A percentile compares a stretch with the other conserved stretches of the same genome.
Evolutionary conservation across 2,113 vertebrate species (phyloP).

Genomic region (Trichechus manatus): DNA sequence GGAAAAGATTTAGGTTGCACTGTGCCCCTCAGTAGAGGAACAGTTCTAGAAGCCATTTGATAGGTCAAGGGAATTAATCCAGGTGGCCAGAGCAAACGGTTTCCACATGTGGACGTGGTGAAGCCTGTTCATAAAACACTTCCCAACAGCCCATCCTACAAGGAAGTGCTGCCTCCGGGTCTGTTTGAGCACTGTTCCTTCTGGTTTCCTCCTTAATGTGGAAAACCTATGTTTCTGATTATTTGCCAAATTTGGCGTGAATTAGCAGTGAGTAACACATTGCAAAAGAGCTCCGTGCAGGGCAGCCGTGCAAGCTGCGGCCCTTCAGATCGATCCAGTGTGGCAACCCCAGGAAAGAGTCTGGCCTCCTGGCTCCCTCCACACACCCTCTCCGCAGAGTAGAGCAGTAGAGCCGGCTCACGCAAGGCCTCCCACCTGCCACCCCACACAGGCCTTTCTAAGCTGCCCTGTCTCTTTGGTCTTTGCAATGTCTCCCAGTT

Average conservation of each 20-base stretch:
- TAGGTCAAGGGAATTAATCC: neutral
- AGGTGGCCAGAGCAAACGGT: neutral
- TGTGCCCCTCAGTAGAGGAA: neutral
- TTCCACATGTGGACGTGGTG: neutral
- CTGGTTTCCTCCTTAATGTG: constrained; percentile 61
- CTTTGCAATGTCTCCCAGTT: constrained; percentile 56
- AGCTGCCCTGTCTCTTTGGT: neutral
- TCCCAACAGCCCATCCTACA: constrained; percentile 7
- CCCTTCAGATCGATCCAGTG: constrained; percentile 27
- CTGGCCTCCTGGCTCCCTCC: neutral
- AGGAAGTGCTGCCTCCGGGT: constrained; percentile 8
- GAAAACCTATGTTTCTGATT: constrained; percentile 79
- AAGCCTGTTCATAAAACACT: constrained; percentile 40
- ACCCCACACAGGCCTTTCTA: neutral
- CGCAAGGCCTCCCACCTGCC: neutral
- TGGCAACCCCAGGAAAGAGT: neutral
- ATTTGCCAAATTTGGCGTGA: constrained; percentile 68
- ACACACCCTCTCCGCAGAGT: neutral
- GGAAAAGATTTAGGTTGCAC: neutral
- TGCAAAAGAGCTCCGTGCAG: constrained; percentile 64
- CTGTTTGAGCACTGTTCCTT: neutral
- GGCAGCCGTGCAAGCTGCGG: neutral
- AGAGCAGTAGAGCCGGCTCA: neutral
- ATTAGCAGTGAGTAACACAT: constrained; percentile 58
- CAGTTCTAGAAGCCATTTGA: neutral